Conservation (phyloP, 2,113 vertebrate species). For the Chunga burmeisteri region DNA sequence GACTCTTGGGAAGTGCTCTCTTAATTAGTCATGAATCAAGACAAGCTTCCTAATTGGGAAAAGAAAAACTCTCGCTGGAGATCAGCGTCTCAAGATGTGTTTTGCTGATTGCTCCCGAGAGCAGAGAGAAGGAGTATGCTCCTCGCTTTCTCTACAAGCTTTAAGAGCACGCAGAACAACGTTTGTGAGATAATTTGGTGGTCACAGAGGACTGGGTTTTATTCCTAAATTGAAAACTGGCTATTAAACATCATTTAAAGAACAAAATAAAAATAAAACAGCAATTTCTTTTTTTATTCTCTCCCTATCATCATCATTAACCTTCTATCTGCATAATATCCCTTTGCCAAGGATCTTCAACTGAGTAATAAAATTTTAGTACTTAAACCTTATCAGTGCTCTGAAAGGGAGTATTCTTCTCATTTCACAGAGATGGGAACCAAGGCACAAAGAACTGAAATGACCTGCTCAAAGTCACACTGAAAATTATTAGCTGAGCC, state of each 20-base stretch:
- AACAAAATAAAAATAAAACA: conserved; percentile 65
- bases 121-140: not conserved
- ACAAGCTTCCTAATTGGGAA: not conserved
- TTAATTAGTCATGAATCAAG: not conserved
- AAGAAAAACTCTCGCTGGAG: not conserved
- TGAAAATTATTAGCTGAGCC: not conserved
- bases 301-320: conserved; percentile 56
- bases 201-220: conserved; percentile 58
- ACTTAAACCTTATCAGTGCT: conserved; percentile 23
- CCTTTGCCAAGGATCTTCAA: conserved; percentile 40
- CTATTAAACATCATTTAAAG: conserved; percentile 63
- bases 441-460: conserved; percentile 51
- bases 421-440: conserved; percentile 10
- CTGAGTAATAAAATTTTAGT: conserved; percentile 48
- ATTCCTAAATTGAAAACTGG: conserved; percentile 36
- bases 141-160: not conserved
- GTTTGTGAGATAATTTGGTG: not conserved
- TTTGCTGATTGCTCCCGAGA: not conserved
- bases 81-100: not conserved
- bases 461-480: conserved; percentile 44
- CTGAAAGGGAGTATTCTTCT: conserved; percentile 11
- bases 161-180: not conserved
- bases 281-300: conserved; percentile 55
- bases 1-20: not conserved
- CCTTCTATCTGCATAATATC: conserved; percentile 52